Conservation (phyloP, 2,113 vertebrate genomes). For the Channa maculata region DNA sequence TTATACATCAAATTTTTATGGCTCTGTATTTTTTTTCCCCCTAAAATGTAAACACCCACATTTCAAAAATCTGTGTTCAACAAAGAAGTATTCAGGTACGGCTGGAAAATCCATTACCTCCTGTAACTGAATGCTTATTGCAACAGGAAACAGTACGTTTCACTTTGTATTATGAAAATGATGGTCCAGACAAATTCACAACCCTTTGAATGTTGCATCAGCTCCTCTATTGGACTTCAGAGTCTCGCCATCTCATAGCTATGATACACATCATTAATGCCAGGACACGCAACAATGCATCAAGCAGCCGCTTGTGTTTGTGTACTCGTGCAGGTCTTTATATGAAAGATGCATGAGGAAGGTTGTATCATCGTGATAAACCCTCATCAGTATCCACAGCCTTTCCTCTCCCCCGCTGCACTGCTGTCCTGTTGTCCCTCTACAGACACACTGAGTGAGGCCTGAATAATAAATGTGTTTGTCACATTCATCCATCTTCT, state of each 20-base stretch:
- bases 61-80: not conserved
- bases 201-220: not conserved
- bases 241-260: not conserved
- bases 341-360: constrained; percentile 75
- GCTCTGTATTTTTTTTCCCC: constrained; percentile 8
- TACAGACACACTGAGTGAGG: constrained; percentile 40
- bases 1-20: no score
- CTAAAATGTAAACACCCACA: not conserved
- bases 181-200: not conserved
- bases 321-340: constrained; percentile 32
- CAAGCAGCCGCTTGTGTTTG: constrained; percentile 14
- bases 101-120: not conserved
- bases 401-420: constrained; percentile 28
- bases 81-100: not conserved
- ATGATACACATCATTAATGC: constrained; percentile 50
- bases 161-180: not conserved
- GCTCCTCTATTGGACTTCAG: not conserved
- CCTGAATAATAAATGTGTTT: constrained; percentile 73
- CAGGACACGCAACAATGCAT: constrained; percentile 27
- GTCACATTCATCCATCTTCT: constrained; percentile 59
- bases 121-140: no score
- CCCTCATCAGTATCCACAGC: constrained; percentile 67
- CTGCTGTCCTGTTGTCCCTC: constrained; percentile 52
- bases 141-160: no score
- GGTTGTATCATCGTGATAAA: constrained; percentile 51